Percentiles rank a stretch among this genome's conserved stretches.
These are phyloP conservation scores for Laupala kohalensis DNA, from an alignment of 1,140 invertebrate species.

Conservation along the genomic window DNA sequence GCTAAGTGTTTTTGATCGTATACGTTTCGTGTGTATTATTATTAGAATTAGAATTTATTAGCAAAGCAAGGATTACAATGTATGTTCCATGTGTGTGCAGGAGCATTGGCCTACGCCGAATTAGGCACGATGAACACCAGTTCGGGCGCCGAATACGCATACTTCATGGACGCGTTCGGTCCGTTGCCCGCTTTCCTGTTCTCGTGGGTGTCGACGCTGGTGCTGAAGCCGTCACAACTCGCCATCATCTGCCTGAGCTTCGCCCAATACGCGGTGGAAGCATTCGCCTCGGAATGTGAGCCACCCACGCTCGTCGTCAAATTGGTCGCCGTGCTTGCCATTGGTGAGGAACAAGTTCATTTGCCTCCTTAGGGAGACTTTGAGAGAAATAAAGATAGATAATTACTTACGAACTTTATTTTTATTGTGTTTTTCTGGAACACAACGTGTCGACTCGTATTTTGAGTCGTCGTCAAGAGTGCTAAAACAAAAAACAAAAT, in stretches of 20 bases:
- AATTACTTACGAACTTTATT: too few relatives aligned
- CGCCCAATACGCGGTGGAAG: slow-evolving; percentile 85
- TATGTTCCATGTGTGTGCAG: slow-evolving; percentile 34
- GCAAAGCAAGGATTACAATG: too few relatives aligned
- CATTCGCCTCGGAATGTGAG: slow-evolving; percentile 73
- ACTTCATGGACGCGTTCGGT: slow-evolving; percentile 82
- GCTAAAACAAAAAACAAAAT: too few relatives aligned
- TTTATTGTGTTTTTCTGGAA: too few relatives aligned
- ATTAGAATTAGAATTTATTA: too few relatives aligned
- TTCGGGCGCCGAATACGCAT: slow-evolving; percentile 85
- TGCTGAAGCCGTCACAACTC: slow-evolving; percentile 86
- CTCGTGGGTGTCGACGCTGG: slow-evolving; percentile 80
- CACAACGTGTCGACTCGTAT: too few relatives aligned
- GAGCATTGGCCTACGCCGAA: slow-evolving; percentile 84
- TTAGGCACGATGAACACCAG: slow-evolving; percentile 87
- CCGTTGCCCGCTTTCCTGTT: slow-evolving; percentile 81
- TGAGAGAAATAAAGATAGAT: too few relatives aligned
- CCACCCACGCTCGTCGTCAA: slow-evolving; percentile 62
- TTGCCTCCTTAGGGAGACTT: neutral
- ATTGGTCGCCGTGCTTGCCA: slow-evolving; percentile 63
- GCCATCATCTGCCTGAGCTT: slow-evolving; percentile 89
- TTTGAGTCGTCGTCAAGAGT: too few relatives aligned
- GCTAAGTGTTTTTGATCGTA: too few relatives aligned
- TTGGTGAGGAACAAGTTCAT: slow-evolving; percentile 39
- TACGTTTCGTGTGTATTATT: too few relatives aligned